phyloP scores from a whole-genome alignment of 2,888 invertebrate genomes.

The Ryuthela nishihirai region DNA sequence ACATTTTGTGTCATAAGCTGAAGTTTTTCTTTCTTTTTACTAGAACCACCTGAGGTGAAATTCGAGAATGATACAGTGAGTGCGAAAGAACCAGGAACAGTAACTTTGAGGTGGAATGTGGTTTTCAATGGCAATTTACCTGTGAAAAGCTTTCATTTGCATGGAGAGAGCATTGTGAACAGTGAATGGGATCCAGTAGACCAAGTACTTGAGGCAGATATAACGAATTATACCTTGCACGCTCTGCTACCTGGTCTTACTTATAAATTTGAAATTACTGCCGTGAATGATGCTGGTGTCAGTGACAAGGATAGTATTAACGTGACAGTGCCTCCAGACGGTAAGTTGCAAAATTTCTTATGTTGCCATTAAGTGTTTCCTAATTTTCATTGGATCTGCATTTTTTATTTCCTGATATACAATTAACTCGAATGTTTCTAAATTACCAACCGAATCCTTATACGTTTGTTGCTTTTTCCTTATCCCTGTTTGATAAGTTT shows the following conservation, averaged over 20 bases:
- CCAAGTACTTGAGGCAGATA: slow-evolving; percentile 27
- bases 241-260: slow-evolving; percentile 38
- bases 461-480: no score
- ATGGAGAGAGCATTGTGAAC: slow-evolving; percentile 18
- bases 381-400: no score
- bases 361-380: no score
- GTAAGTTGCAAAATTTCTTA: no score
- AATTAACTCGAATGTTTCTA: no score
- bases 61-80: slow-evolving; percentile 31
- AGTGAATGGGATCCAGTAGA: slow-evolving; percentile 27
- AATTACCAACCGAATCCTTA: no score
- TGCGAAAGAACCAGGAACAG: slow-evolving; percentile 31
- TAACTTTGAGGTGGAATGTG: slow-evolving; percentile 36
- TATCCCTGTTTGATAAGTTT: no score
- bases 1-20: not conserved
- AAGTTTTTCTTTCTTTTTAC: not conserved
- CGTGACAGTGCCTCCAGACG: slow-evolving; percentile 42
- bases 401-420: no score
- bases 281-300: slow-evolving; percentile 41
- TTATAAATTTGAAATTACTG: slow-evolving; percentile 42
- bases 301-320: slow-evolving; percentile 39
- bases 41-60: slow-evolving; percentile 39
- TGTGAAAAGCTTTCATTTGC: slow-evolving; percentile 29
- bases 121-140: slow-evolving; percentile 39
- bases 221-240: slow-evolving; percentile 32